Base-by-base conservation (phyloP, 2,888 invertebrate genomes). In the Amphiduros pacificus region DNA sequence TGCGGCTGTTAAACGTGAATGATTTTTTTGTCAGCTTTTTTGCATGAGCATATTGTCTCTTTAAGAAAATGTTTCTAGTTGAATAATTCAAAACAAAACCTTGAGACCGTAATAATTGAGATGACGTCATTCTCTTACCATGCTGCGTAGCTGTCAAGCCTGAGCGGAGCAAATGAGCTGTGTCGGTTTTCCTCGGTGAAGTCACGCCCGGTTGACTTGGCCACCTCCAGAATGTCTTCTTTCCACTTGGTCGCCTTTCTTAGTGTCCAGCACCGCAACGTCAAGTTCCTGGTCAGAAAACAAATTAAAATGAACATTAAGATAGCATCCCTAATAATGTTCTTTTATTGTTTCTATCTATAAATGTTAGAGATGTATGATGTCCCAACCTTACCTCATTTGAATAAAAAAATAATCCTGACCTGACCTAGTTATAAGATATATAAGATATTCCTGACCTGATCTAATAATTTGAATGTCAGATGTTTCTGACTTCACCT, bases 201-300 rank as follows among this genome's bases (percentile, higher is more conserved):
- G 71, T 90, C 90, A 61, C 87, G 87, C 0, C 91, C 93, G 87
- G 81, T 71, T 27, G 73, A 73, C 14, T 87, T 87, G 1, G 91
- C 88, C 1, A 89, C 86, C 65, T 88, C 85, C 75, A 90, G 90
- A 41, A 96, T 87, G 71, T 88, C 88, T 49, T 89, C 88, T 81
- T 91, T 86, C 94, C 95, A 96, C 77, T 94, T 94, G 76, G 89
- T 90, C 57, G 91, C 89, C 80, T 92, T 91, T 65, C 94, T 86
- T 72, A 90, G 88, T 0, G 94, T 94, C 89, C 91, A 92, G 77
- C 92, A 92, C 81, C 93, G 92, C 70, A 95, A 87, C 26, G 93
- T 88, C 77, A 95, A 87, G 76, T 93, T 91, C 48, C 94, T 82
- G 57, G 44, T 11, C 17, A 17, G 36, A 11, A 36, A 36, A 36